phyloP scores from a whole-genome alignment of 2,113 vertebrate genomes.

The Chlamydotis undulata region DNA sequence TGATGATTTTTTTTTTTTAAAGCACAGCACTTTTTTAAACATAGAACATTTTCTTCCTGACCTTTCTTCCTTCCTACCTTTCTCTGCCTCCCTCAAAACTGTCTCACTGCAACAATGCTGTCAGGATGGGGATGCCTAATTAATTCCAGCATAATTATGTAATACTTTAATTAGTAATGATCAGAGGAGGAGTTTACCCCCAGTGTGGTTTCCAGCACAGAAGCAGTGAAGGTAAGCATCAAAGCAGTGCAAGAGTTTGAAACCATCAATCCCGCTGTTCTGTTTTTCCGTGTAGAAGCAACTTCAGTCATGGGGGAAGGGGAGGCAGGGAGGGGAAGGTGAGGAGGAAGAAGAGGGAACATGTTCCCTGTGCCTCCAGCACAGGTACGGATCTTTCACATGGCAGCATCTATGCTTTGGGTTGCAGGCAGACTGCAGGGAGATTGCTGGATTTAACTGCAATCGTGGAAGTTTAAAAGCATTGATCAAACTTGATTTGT shows the following conservation, averaged over 20 bases:
- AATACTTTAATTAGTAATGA: neutral
- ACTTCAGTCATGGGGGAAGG: neutral
- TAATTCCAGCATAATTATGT: neutral
- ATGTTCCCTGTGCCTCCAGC: neutral
- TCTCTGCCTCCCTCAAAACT: neutral
- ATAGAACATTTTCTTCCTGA: neutral
- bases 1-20: neutral
- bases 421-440: accelerated
- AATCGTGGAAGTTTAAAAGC: neutral
- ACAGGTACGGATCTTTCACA: neutral
- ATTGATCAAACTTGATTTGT: neutral
- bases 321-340: neutral
- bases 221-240: neutral
- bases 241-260: neutral
- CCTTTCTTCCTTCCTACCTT: neutral
- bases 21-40: neutral
- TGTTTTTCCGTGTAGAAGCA: neutral
- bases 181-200: neutral
- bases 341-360: neutral
- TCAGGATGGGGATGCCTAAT: neutral
- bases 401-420: neutral
- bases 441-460: neutral
- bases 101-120: neutral
- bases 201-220: accelerated
- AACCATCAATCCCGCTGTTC: neutral